Evolutionary conservation across 1,140 invertebrate species (phyloP).

Genomic region (Drosophila eugracilis): DNA sequence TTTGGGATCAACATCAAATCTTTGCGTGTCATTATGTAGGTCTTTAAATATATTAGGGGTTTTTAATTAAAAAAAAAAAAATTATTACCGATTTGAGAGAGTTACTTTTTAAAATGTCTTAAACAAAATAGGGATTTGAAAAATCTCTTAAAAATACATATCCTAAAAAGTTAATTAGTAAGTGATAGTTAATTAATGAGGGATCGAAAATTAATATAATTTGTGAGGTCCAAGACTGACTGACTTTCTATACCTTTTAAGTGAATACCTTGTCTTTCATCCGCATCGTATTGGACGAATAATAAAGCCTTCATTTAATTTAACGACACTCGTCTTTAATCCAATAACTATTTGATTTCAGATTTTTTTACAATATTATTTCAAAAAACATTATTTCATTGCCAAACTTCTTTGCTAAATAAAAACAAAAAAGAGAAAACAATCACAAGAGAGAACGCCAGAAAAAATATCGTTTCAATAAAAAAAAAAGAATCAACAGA

Average conservation of each 20-base stretch:
- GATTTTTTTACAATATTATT: conserved; percentile 84
- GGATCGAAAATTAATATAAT: not conserved
- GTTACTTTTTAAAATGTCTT: too few species aligned
- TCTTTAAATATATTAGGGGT: not conserved
- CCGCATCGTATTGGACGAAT: conserved; percentile 5
- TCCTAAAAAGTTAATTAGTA: too few species aligned
- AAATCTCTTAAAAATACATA: too few species aligned
- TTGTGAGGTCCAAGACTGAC: not conserved
- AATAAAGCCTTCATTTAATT: conserved; percentile 26
- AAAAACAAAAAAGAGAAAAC: conserved; percentile 53
- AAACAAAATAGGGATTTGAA: too few species aligned
- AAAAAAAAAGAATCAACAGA: conserved; percentile 56
- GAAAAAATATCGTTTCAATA: conserved; percentile 64
- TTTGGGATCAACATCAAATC: too few species aligned
- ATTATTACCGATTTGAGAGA: too few species aligned
- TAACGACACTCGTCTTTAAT: conserved; percentile 78
- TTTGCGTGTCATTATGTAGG: too few species aligned
- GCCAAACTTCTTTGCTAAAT: conserved; percentile 79
- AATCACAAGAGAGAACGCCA: conserved; percentile 62
- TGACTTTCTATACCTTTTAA: not conserved
- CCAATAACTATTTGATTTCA: conserved; percentile 84
- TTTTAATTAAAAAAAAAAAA: too few species aligned
- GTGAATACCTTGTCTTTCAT: conserved; percentile 9
- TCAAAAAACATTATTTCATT: conserved; percentile 85
- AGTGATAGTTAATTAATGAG: not conserved